phyloP scores from a whole-genome alignment of 2,797 vertebrate genomes.

The Gadopsis marmoratus region DNA sequence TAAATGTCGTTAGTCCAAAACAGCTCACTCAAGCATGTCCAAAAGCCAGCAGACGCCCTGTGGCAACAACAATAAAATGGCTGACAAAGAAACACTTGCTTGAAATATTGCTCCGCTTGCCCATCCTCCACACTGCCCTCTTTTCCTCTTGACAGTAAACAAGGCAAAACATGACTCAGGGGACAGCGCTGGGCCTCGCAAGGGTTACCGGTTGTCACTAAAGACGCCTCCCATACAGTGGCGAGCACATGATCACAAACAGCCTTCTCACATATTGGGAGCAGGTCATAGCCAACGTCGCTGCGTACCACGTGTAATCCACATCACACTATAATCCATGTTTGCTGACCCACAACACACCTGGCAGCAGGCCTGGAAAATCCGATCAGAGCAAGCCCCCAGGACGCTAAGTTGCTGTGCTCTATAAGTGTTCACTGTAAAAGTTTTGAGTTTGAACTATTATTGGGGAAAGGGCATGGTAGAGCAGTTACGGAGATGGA shows the following conservation, averaged over 20 bases:
- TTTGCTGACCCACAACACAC: conserved; percentile 35
- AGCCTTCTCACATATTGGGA: background rate
- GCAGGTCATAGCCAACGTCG: conserved; percentile 26
- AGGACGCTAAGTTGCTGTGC: background rate
- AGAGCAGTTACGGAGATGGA: background rate
- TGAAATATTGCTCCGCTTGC: conserved; percentile 17
- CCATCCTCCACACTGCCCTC: conserved; percentile 53
- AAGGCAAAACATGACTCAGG: conserved; percentile 35
- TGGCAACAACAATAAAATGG: conserved; percentile 52
- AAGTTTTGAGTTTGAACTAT: background rate
- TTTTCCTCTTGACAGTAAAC: conserved; percentile 64
- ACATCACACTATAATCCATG: conserved; percentile 6
- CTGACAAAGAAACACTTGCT: conserved; percentile 49
- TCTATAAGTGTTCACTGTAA: background rate
- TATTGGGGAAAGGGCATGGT: background rate
- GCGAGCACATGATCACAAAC: conserved; percentile 4
- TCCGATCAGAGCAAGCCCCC: background rate
- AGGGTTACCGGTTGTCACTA: conserved; percentile 16
- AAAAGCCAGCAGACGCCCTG: conserved; percentile 30
- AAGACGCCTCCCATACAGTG: conserved; percentile 3
- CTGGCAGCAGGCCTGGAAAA: conserved; percentile 34
- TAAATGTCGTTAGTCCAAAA: conserved; percentile 49
- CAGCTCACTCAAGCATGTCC: conserved; percentile 27
- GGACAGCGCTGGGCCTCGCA: conserved; percentile 14
- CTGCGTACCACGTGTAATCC: conserved; percentile 15